Percentiles rank a stretch among this genome's conserved stretches.
Evolutionary conservation across 2,888 invertebrate genomes (phyloP).

Genomic region (Mallateleia sp.): DNA sequence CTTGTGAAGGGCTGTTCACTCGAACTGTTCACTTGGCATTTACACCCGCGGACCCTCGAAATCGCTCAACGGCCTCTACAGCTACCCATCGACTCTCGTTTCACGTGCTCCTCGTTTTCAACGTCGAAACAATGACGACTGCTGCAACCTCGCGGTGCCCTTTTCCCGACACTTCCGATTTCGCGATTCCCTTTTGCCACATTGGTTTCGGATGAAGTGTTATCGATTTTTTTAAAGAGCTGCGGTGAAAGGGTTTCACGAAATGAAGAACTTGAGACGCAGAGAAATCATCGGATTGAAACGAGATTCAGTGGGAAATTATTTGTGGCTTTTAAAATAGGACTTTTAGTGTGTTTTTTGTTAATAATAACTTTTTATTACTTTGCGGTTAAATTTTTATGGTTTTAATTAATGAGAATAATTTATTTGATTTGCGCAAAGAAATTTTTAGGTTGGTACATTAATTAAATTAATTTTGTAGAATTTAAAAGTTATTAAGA

Average conservation of each 20-base stretch:
- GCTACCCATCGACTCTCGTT: constrained; percentile 66
- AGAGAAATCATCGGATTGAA: constrained; percentile 26
- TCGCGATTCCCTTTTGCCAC: constrained; percentile 78
- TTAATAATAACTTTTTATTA: neutral
- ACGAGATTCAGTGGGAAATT: neutral
- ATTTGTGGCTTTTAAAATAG: neutral
- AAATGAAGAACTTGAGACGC: constrained; percentile 12
- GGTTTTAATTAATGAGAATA: too few species aligned
- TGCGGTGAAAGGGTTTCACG: constrained; percentile 26
- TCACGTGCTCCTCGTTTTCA: constrained; percentile 71
- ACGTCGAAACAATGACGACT: constrained; percentile 85
- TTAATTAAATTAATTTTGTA: too few species aligned
- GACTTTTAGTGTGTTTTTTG: neutral
- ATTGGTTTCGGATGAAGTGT: constrained; percentile 64
- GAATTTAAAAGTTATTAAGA: too few species aligned
- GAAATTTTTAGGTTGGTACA: too few species aligned
- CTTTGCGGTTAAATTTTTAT: too few species aligned
- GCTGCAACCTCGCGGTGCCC: constrained; percentile 78
- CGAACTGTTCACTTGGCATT: constrained; percentile 89
- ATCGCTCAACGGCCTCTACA: constrained; percentile 83
- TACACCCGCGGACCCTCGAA: constrained; percentile 86
- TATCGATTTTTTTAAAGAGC: constrained; percentile 68
- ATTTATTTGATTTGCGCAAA: too few species aligned
- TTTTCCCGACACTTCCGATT: constrained; percentile 82
- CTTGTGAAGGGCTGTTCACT: constrained; percentile 88